A percentile compares a stretch with the other conserved stretches of the same genome.
Evolutionary conservation across 2,888 invertebrate genomes (phyloP).

Genomic region (Agriopis leucophaearia): DNA sequence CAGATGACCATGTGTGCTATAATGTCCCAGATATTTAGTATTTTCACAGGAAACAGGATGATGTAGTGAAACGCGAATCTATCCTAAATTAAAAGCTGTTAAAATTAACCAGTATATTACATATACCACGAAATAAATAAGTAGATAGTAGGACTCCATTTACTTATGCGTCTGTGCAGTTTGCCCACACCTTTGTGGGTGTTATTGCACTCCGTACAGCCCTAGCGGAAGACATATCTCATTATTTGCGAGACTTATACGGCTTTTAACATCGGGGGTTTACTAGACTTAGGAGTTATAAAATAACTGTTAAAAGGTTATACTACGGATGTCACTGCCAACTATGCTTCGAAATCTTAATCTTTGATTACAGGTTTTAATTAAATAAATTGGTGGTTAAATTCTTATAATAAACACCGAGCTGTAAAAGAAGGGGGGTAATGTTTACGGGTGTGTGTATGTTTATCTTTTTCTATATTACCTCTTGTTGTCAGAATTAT

Average conservation of each 20-base stretch:
- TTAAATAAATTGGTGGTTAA: too few relatives aligned
- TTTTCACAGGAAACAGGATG: too few relatives aligned
- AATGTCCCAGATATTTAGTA: too few relatives aligned
- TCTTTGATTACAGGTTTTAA: background rate
- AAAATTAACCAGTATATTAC: background rate
- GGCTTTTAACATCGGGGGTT: conserved; percentile 24
- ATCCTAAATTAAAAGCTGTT: too few relatives aligned
- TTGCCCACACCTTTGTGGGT: conserved; percentile 54
- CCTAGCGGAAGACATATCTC: conserved; percentile 55
- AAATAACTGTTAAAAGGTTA: conserved; percentile 1
- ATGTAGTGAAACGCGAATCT: too few relatives aligned
- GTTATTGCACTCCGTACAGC: conserved; percentile 50
- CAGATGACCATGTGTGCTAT: too few relatives aligned
- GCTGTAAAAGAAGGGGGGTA: too few relatives aligned
- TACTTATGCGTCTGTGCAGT: conserved; percentile 23
- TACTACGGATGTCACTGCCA: background rate
- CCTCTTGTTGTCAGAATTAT: too few relatives aligned
- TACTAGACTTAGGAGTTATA: background rate
- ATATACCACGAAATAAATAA: background rate
- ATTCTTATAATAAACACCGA: too few relatives aligned
- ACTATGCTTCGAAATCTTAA: background rate
- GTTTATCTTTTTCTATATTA: too few relatives aligned
- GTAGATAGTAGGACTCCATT: background rate
- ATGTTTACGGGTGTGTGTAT: too few relatives aligned
- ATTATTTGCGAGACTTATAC: conserved; percentile 54